Evolutionary conservation across 1,140 invertebrate genomes (phyloP), one percentile per base, ranked within the genome.

Genomic region (Sweltsa coloradensis): DNA sequence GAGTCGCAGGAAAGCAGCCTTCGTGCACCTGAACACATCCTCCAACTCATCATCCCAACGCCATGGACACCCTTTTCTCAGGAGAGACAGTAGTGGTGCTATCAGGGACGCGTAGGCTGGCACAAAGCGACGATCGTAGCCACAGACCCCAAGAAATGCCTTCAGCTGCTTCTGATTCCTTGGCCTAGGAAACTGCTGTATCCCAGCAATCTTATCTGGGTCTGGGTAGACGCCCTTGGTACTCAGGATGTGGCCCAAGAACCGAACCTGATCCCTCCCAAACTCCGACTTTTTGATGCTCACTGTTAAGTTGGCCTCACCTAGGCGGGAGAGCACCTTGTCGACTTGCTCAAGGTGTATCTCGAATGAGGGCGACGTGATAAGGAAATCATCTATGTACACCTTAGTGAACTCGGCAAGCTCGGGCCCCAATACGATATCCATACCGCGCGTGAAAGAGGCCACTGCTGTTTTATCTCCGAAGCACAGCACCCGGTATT

Each of bases 401-500:
- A 51, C 50, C 1, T 57, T 51, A 0, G 51, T 41, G 3, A 49
- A 51, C 1, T 53, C 7, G 18, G 23, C 29, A 1, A 52, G n/a
- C 11, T 49, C 50, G 2, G 11, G 1, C 9, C 39, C 47, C 2
- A 54, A 40, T 3, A 27, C 16, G 3, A 46, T 21, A 41, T 26
- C 43, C 1, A 51, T 11, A 19, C 16, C 36, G 5, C 5, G 5
- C 18, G 16, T 19, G 23, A 37, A 37, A 9, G 18, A 16, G 4
- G 16, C 36, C 5, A 37, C 36, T 7, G 16, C 23, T 9, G 18
- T 37, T 37, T 60, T 62, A 11, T 62, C 26, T 0, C 64, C 59
- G 43, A 65, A 63, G 1, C 58, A 60, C 6, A 66, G 37, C 0
- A 57, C 53, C 36, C 54, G 49, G 45, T 59, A 65, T 1, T n/a